phyloP scores from a whole-genome alignment of 2,888 invertebrate genomes.

The Beris chalybata region DNA sequence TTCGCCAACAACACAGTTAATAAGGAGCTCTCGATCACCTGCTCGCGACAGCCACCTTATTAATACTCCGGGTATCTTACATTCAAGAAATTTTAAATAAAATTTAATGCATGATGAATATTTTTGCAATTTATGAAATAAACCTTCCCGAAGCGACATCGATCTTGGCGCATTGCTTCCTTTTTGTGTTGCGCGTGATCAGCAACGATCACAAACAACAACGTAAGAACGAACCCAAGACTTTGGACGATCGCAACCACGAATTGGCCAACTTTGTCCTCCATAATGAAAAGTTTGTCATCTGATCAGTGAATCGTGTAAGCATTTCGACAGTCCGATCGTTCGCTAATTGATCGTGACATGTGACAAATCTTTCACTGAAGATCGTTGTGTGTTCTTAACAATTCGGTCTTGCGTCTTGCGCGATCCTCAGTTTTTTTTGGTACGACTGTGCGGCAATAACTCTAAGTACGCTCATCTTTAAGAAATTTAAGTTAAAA shows the following conservation, averaged over 20 bases:
- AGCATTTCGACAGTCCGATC: constrained; percentile 49
- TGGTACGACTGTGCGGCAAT: no score
- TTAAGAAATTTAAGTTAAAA: no score
- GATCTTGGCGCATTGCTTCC: constrained; percentile 25
- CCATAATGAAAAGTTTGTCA: constrained; percentile 25
- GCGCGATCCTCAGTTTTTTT: constrained; percentile 16
- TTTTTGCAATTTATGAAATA: constrained; percentile 23
- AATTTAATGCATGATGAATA: constrained; percentile 25
- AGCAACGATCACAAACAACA: constrained; percentile 9
- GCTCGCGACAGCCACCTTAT: not conserved
- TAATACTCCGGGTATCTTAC: not conserved
- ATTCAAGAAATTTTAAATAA: constrained; percentile 6
- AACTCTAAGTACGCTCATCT: no score
- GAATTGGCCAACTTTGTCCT: constrained; percentile 10
- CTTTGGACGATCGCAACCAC: constrained; percentile 2
- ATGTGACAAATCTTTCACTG: constrained; percentile 54
- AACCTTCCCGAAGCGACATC: constrained; percentile 20
- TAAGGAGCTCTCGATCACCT: constrained; percentile 25
- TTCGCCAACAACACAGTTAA: not conserved
- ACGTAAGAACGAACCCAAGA: constrained; percentile 20
- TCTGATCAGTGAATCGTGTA: constrained; percentile 55
- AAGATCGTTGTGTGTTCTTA: constrained; percentile 32
- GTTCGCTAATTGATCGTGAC: constrained; percentile 55
- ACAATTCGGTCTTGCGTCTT: constrained; percentile 23
- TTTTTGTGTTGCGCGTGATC: not conserved